Conservation (phyloP, 2,797 vertebrate genomes). For the Pipistrellus pipistrellus region DNA sequence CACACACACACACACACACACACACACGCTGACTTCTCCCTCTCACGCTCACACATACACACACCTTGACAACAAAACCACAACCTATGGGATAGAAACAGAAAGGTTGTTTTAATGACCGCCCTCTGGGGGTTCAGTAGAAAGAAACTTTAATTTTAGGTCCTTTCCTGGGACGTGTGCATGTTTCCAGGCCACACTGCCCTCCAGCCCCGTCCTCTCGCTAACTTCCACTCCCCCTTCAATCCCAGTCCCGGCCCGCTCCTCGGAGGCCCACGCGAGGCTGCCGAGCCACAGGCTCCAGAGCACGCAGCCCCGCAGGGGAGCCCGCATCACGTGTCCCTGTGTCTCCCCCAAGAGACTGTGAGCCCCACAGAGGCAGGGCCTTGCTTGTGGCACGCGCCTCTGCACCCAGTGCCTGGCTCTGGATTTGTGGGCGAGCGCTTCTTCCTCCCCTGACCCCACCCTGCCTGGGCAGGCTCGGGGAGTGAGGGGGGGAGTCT, state of each 20-base stretch:
- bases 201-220: background rate
- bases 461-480: background rate
- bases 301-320: background rate
- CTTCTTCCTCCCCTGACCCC: background rate
- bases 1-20: background rate
- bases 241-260: background rate
- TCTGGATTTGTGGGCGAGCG: rapidly evolving
- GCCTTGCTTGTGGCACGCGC: background rate
- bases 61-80: background rate
- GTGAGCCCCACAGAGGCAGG: background rate
- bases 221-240: background rate
- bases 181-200: background rate
- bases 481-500: background rate
- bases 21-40: background rate
- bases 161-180: background rate
- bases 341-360: no score
- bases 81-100: background rate
- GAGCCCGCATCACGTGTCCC: background rate
- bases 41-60: background rate
- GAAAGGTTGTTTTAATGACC: background rate
- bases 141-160: constrained; percentile 27
- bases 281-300: background rate
- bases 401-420: background rate
- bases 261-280: background rate
- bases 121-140: background rate